Percentiles rank a stretch among this genome's conserved stretches.
Conservation (phyloP, 1,140 invertebrate species). For the Ganaspis sp. region DNA sequence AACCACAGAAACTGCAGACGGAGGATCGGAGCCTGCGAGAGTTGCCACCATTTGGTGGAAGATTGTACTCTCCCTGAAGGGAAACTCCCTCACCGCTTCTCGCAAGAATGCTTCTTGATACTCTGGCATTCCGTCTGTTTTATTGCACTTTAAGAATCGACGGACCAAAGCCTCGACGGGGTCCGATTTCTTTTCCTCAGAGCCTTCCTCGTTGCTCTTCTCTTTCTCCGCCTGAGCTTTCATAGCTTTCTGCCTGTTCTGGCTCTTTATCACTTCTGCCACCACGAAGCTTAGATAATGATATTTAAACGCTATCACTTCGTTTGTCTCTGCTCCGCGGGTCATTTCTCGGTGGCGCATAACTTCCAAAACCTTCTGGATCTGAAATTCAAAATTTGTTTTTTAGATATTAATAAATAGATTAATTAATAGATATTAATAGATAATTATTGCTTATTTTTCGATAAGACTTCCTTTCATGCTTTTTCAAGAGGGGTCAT, state of each 20-base stretch:
- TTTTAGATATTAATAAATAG: constrained; percentile 5
- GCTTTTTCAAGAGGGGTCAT: too few species aligned
- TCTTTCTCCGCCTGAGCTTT: constrained; percentile 63
- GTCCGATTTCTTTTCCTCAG: constrained; percentile 81
- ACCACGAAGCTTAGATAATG: constrained; percentile 90
- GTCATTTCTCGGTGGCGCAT: constrained; percentile 94
- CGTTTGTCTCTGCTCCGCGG: constrained; percentile 88
- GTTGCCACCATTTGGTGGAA: constrained; percentile 90
- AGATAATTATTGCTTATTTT: too few species aligned
- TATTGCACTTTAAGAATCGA: constrained; percentile 86
- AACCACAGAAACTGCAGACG: constrained; percentile 85
- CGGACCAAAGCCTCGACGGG: constrained; percentile 84
- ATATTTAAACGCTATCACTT: constrained; percentile 94
- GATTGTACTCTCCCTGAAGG: constrained; percentile 89
- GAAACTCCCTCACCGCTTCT: constrained; percentile 91
- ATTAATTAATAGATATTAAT: too few species aligned
- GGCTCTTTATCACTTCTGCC: constrained; percentile 82
- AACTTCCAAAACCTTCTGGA: constrained; percentile 86
- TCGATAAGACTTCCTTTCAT: too few species aligned
- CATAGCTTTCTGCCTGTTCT: constrained; percentile 78
- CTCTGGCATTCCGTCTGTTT: constrained; percentile 85
- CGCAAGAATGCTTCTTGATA: constrained; percentile 89
- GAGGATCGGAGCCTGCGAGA: constrained; percentile 82
- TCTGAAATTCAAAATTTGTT: constrained; percentile 53
- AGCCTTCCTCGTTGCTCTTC: constrained; percentile 70